These are phyloP conservation scores for Phoenoteleia sp. DNA, from an alignment of 2,888 invertebrate genomes.

Conservation along the genomic window DNA sequence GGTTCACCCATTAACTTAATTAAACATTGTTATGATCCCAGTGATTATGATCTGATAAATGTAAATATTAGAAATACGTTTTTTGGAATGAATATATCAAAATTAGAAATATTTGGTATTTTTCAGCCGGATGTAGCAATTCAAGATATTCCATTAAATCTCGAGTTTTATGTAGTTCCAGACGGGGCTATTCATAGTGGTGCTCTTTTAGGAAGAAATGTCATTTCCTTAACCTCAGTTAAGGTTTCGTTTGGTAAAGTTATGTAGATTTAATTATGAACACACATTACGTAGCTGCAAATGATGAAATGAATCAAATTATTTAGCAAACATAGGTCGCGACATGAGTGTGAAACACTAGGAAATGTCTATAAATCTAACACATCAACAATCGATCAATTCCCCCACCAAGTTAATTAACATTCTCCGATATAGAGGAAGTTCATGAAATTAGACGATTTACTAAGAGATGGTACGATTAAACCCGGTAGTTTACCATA, in stretches of 20 bases:
- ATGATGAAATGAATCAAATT: background rate
- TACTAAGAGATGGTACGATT: slow-evolving; percentile 39
- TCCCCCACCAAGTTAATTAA: background rate
- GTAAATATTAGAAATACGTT: background rate
- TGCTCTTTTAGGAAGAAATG: slow-evolving; percentile 38
- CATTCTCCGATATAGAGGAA: background rate
- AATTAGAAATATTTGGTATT: background rate
- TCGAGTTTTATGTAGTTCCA: slow-evolving; percentile 31
- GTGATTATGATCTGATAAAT: background rate
- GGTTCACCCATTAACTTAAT: slow-evolving; percentile 43
- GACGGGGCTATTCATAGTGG: slow-evolving; percentile 12
- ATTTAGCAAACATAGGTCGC: background rate
- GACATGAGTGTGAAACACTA: background rate
- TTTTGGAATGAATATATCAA: background rate
- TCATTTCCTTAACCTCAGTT: background rate
- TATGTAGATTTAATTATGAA: background rate
- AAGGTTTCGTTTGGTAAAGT: background rate
- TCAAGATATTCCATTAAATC: background rate
- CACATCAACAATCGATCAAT: background rate
- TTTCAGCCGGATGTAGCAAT: background rate
- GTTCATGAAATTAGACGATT: slow-evolving; percentile 44
- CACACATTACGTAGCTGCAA: background rate
- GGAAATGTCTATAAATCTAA: background rate
- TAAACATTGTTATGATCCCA: slow-evolving; percentile 1
- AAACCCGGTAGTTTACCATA: slow-evolving; percentile 52